Base-by-base conservation (phyloP, 2,113 vertebrate species). In the Pyrgilauda ruficollis region DNA sequence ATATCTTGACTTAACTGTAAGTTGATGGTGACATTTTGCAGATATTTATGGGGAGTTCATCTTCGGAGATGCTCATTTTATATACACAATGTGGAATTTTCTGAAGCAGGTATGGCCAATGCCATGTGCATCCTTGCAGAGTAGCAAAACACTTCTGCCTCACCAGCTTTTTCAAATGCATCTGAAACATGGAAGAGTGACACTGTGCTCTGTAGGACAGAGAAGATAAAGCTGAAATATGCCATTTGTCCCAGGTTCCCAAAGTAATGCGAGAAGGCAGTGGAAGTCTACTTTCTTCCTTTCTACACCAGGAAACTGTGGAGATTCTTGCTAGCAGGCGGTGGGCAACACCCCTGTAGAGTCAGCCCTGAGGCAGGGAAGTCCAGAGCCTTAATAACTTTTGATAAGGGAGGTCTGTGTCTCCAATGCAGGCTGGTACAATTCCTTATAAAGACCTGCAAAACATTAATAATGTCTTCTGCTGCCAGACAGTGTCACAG, bases 31-130 rank as follows among this genome's bases (percentile, higher is more conserved):
- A 98, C 89, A 78, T 97, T 97, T 97, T 96, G 95, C 97, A 98
- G 98, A 96, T 97, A 98, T 97, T 98, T 97, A 94, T 91, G 75
- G 74, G 59, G 59, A 81, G 77, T 83, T 96, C 91, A 78, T 87
- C 84, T 94, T 91, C 91, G 61, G 93, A 90, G 84, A 95, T 95
- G 78, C 35, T 95, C 39, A 28, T 95, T 97, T 93, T 94, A 67
- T 83, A 95, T 88, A 94, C 64, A 80, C 8, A 49, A 56, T 31
- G n/a, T 78, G 47, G 58, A 94, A 96, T 96, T 97, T 96, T 95
- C 94, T 70, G 80, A 86, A 94, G 75, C 49, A 75, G 35, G 41
- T 89, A 61, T 63, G 77, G 58, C 28, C 56, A 58, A 39, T 75
- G 16, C 62, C 39, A 31, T 16, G 22, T 74, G 8, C 10, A 26